These are phyloP conservation scores for Synanthedon tipuliformis DNA, from an alignment of 2,888 invertebrate genomes.

Conservation along the genomic window DNA sequence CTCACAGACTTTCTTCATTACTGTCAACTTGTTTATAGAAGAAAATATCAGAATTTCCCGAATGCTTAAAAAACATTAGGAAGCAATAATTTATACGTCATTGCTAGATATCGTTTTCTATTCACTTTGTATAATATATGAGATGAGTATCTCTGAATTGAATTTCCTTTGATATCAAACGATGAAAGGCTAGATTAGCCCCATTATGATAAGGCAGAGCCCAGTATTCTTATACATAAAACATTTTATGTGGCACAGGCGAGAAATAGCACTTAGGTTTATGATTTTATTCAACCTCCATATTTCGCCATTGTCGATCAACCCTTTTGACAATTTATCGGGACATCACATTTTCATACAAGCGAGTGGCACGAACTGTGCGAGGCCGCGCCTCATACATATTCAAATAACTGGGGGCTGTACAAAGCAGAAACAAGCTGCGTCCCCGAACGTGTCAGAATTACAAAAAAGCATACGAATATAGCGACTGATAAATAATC, in stretches of 20 bases:
- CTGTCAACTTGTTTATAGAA: no score
- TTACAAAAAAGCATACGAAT: slow-evolving; percentile 49
- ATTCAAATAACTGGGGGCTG: slow-evolving; percentile 53
- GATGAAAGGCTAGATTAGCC: not conserved
- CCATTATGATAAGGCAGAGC: not conserved
- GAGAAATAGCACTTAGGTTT: not conserved
- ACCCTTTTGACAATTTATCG: slow-evolving; percentile 68
- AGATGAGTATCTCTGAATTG: not conserved
- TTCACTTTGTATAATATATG: no score
- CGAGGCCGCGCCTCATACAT: slow-evolving; percentile 55
- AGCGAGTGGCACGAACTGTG: slow-evolving; percentile 44
- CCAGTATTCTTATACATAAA: not conserved
- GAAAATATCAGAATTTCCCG: no score
- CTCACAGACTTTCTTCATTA: no score
- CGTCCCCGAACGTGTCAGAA: slow-evolving; percentile 51
- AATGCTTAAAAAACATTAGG: no score
- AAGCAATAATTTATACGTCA: no score
- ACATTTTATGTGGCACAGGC: not conserved
- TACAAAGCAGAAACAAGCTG: slow-evolving; percentile 59
- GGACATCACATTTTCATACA: slow-evolving; percentile 65
- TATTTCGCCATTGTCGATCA: slow-evolving; percentile 54
- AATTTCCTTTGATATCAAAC: not conserved
- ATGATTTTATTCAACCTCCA: slow-evolving; percentile 5
- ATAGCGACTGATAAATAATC: slow-evolving; percentile 41
- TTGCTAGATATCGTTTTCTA: no score